Evolutionary conservation across 2,888 invertebrate species (phyloP), one percentile per base, ranked within the genome.

Genomic region (Brenthis ino): DNA sequence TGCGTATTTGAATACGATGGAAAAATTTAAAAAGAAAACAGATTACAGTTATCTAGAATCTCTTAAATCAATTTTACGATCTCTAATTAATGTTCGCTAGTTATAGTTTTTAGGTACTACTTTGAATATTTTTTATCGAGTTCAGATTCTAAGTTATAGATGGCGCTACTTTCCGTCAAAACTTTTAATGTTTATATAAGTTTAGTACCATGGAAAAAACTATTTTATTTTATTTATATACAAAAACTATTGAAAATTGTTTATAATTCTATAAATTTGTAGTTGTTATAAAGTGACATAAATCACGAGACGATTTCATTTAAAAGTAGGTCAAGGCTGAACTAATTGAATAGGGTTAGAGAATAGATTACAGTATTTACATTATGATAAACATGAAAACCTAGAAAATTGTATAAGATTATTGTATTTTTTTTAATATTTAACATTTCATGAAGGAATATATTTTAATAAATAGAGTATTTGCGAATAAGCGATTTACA

Each of bases 271-370:
- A 43, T 14, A 43, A 61, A 24, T 33, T n/a, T 16, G 37, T 58
- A 24, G 53, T 64, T 68, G 57, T 20, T 65, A 58, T 50, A 61
- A 55, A 61, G 55, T 72, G 71, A 71, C 74, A 81, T 75, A 71
- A 71, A 74, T 86, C 86, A 85, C 86, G 85, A 83, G 85, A 81
- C 80, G 74, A 69, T 75, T 77, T 69, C 69, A 70, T 73, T 72
- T 37, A 70, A 77, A 86, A 80, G 73, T 87, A 75, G 88, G 89
- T 87, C 88, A 88, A 88, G 88, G 89, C 77, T 85, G 80, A 77
- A 76, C 43, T 43, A 54, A 50, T 65, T 63, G 57, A 67, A 71
- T 65, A 72, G 57, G 63, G 63, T 51, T 73, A 67, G 54, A 69
- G 69, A 69, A 65, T 67, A 67, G 43, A 68, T 65, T 65, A 69